Conservation (phyloP, 2,888 invertebrate species). For the Boloria selene region DNA sequence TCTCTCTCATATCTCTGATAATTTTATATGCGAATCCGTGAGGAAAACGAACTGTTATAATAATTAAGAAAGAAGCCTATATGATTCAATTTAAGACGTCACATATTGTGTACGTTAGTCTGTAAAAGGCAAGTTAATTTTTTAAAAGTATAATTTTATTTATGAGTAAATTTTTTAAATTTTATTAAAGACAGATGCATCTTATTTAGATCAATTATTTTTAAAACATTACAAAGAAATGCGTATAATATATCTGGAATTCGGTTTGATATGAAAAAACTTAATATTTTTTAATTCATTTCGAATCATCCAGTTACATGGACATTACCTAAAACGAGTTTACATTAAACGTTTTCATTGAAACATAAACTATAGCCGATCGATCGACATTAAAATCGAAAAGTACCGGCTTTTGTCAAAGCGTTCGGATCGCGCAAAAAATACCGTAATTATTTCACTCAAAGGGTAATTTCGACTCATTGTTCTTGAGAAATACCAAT, state of each 20-base stretch:
- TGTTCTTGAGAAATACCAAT: constrained; percentile 81
- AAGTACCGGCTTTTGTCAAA: constrained; percentile 70
- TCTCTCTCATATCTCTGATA: no score
- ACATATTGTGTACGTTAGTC: no score
- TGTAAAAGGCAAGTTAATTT: no score
- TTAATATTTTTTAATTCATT: constrained; percentile 17
- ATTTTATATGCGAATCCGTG: no score
- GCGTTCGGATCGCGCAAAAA: constrained; percentile 61
- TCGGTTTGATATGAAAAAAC: constrained; percentile 12
- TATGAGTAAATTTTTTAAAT: neutral
- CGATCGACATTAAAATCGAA: constrained; percentile 55
- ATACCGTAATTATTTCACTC: constrained; percentile 75
- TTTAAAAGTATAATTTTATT: neutral
- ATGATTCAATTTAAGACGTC: no score
- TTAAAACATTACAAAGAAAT: neutral
- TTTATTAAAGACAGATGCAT: constrained; percentile 2
- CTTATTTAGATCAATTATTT: neutral
- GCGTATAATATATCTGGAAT: constrained; percentile 1
- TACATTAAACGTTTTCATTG: constrained; percentile 35
- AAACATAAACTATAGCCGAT: constrained; percentile 41
- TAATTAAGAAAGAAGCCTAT: no score
- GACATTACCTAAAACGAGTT: constrained; percentile 30
- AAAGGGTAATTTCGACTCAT: constrained; percentile 78
- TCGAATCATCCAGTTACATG: constrained; percentile 22
- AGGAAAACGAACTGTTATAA: no score